Percentiles rank a stretch among this genome's conserved stretches.
Evolutionary conservation across 2,888 invertebrate species (phyloP).

Genomic region (Dioctria rufipes): DNA sequence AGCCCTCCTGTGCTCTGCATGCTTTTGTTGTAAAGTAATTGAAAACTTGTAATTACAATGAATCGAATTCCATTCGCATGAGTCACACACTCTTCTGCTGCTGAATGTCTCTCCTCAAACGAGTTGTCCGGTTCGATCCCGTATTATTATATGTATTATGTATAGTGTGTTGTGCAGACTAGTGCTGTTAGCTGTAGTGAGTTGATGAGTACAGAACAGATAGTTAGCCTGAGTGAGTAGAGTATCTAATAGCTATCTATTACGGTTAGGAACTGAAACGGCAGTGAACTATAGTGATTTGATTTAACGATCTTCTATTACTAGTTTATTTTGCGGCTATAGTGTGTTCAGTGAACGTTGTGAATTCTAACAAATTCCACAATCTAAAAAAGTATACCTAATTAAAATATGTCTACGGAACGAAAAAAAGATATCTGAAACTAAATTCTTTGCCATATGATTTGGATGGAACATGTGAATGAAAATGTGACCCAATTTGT

Average conservation of each 20-base stretch:
- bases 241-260: slow-evolving; percentile 59
- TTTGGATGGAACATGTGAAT: slow-evolving; percentile 64
- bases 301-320: slow-evolving; percentile 50
- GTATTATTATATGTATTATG: too few species aligned
- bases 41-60: slow-evolving; percentile 59
- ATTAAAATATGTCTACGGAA: too few species aligned
- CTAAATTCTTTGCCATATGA: slow-evolving; percentile 55
- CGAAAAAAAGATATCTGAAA: not conserved
- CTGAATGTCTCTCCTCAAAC: slow-evolving; percentile 44
- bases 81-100: slow-evolving; percentile 57
- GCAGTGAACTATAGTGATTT: slow-evolving; percentile 55
- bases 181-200: too few species aligned
- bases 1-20: slow-evolving; percentile 1
- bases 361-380: not conserved
- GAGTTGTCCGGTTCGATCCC: slow-evolving; percentile 54
- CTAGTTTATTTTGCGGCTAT: slow-evolving; percentile 10
- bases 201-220: too few species aligned
- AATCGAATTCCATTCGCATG: slow-evolving; percentile 62
- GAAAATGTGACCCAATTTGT: slow-evolving; percentile 70
- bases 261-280: slow-evolving; percentile 56
- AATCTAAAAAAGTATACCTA: not conserved
- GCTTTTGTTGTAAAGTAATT: slow-evolving; percentile 48
- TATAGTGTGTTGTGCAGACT: too few species aligned
- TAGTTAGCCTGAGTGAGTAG: slow-evolving; percentile 54
- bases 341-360: not conserved